These are phyloP conservation scores for Lontra canadensis DNA, from an alignment of 2,113 vertebrate species.

Conservation along the genomic window DNA sequence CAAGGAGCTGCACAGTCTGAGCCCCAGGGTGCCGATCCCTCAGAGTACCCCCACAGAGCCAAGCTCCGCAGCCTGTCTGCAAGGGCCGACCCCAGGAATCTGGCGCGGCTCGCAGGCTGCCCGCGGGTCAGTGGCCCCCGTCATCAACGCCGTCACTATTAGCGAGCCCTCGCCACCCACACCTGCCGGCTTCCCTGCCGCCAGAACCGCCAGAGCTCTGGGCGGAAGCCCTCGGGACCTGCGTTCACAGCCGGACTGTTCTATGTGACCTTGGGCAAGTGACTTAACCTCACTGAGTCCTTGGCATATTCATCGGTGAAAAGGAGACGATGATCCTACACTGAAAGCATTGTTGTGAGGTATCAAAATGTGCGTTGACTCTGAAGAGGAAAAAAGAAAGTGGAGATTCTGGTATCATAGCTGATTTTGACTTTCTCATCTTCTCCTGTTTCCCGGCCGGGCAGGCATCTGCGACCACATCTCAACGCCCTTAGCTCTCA, in stretches of 20 bases:
- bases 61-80: neutral
- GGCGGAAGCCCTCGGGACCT: neutral
- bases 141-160: constrained; percentile 52
- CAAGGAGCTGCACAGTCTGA: constrained; percentile 50
- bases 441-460: neutral
- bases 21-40: constrained; percentile 28
- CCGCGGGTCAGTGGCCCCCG: neutral
- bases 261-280: neutral
- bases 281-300: neutral
- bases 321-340: neutral
- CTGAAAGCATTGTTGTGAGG: neutral
- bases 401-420: neutral
- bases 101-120: neutral
- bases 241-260: neutral
- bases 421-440: neutral
- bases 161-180: neutral
- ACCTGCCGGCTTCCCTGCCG: neutral
- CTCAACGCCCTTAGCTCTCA: neutral
- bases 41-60: neutral
- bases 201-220: neutral
- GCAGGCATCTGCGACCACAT: neutral
- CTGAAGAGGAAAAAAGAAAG: neutral
- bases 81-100: neutral
- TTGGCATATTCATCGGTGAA: neutral
- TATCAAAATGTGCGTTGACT: neutral